Evolutionary conservation across 2,113 vertebrate genomes (phyloP).

Genomic region (Lepus americanus): DNA sequence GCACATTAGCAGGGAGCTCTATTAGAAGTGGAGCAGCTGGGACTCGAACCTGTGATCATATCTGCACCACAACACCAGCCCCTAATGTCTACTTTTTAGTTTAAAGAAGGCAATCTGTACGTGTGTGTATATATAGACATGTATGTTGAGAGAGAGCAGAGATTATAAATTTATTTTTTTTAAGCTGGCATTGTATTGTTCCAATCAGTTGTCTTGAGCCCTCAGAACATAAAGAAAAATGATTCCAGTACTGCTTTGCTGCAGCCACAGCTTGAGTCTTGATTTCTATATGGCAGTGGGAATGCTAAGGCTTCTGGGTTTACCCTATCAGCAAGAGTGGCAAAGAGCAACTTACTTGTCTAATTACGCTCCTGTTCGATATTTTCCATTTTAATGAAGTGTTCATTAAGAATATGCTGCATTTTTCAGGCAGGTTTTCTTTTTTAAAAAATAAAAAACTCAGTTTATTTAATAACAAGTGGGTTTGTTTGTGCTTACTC

Average conservation of each 20-base stretch:
- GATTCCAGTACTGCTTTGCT: slow-evolving; percentile 1
- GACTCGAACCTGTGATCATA: no score
- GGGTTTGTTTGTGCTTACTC: slow-evolving; percentile 80
- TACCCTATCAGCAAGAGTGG: slow-evolving; percentile 36
- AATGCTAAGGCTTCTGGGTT: not conserved
- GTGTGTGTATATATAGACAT: not conserved
- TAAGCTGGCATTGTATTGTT: not conserved
- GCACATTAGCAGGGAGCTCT: no score
- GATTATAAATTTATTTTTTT: not conserved
- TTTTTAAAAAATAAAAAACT: slow-evolving; percentile 27
- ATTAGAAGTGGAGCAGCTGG: no score
- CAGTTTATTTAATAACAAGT: slow-evolving; percentile 56
- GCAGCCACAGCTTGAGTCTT: not conserved
- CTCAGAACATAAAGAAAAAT: slow-evolving; percentile 50
- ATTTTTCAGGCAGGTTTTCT: slow-evolving; percentile 25
- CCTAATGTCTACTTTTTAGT: not conserved
- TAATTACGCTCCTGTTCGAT: slow-evolving; percentile 61
- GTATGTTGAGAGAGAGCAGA: not conserved
- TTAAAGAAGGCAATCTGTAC: not conserved
- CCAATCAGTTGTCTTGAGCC: slow-evolving; percentile 1
- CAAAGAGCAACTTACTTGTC: slow-evolving; percentile 37
- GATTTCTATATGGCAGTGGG: not conserved
- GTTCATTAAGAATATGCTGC: not conserved
- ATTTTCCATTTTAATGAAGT: slow-evolving; percentile 56
- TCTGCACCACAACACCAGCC: no score